Base-by-base conservation (phyloP, 37 sponge, comb jelly and placozoan species). In the Aphrocallistes beatrix region DNA sequence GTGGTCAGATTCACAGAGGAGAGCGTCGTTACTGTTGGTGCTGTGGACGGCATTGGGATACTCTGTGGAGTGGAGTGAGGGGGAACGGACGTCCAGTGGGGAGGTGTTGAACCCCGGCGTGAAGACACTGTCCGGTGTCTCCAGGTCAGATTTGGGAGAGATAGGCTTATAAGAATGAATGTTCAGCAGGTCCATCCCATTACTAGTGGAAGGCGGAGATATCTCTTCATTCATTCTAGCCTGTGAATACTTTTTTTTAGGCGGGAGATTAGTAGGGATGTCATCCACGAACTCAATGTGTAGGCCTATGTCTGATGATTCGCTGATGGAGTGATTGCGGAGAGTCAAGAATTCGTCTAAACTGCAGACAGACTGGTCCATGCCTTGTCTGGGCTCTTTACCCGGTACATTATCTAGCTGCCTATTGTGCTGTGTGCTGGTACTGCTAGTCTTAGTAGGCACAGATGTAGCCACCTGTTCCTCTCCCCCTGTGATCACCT, bases 81-180 rank as follows among this genome's bases (percentile, higher is more conserved):
- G n/a, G n/a, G n/a, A n/a, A n/a, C n/a, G n/a, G n/a, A n/a, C n/a
- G n/a, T n/a, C n/a, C n/a, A n/a, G n/a, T n/a, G n/a, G n/a, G n/a
- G 75, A 3, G 21, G 17, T 25, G 34, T 13, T 60, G 21, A 60
- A 60, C 21, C 75, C 75, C 8, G 75, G 75, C 32, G 75, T 60
- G 75, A 60, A 60, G 8, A 60, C 75, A 60, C 75, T 60, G 75
- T 60, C 75, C n/a, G 75, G 75, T 19, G 75, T 60, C n/a, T 60
- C 75, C 8, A 28, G 1, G 3, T 60, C 75, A 30, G 3, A 60
- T 28, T 60, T 60, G n/a, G 75, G 75, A 28, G 75, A 60, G 3
- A 60, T 60, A 60, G 75, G 21, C 21, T 60, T 60, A 13, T 25
- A 60, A 13, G 10, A 8, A 25, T 3, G 32, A 13, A 60, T 60